Conservation (phyloP, 2,113 vertebrate genomes). For the Ceuthmochares aereus region DNA sequence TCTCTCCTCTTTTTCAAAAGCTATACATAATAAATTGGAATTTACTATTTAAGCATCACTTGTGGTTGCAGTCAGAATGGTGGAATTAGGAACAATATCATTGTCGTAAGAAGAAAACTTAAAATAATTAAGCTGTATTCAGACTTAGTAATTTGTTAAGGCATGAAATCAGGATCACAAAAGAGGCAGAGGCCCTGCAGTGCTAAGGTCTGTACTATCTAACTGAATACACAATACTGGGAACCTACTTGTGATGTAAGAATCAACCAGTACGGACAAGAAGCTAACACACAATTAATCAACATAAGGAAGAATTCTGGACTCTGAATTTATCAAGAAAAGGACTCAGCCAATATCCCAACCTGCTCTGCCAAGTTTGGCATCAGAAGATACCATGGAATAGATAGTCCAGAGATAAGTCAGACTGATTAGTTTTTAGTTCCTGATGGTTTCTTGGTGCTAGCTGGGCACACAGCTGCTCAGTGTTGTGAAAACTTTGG, state of each 20-base stretch:
- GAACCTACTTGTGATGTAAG: not conserved
- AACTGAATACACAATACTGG: not conserved
- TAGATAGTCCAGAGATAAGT: not conserved
- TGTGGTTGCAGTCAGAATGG: not conserved
- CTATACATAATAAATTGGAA: not conserved
- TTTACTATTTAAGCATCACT: not conserved
- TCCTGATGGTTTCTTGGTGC: not conserved
- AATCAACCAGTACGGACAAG: not conserved
- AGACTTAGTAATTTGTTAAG: not conserved
- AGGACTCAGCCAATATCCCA: not conserved
- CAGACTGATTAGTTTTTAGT: not conserved
- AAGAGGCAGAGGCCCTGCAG: not conserved
- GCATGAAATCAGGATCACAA: not conserved
- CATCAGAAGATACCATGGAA: not conserved
- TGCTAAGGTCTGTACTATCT: not conserved
- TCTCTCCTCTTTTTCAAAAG: not conserved
- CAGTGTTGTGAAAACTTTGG: not conserved
- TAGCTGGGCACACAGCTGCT: not conserved
- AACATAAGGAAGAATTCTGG: not conserved
- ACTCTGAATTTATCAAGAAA: not conserved
- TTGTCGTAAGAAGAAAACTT: not conserved
- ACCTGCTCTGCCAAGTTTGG: not conserved
- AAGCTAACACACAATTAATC: not conserved
- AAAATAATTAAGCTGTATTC: not conserved
- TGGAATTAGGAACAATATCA: not conserved